Evolutionary conservation across 2,888 invertebrate species (phyloP), one percentile per base, ranked within the genome.

Genomic region (Volucella bombylans): DNA sequence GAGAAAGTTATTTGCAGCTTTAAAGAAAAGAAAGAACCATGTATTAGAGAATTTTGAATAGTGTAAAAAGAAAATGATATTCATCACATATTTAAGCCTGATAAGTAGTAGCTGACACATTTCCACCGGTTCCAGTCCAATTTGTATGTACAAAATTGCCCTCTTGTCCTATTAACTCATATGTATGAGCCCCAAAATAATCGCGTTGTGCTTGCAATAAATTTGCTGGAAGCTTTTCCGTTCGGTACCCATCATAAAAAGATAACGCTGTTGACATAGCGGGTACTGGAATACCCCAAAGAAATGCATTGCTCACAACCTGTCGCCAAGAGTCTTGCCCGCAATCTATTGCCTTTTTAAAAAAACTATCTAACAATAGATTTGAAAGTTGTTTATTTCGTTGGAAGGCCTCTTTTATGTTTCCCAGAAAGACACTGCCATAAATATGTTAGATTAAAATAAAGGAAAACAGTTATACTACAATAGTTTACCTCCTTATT

Each of bases 161-260:
- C 55, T 98, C 98, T 85, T 96, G 93, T 4, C 93, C 94, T 71
- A 97, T 92, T 71, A 98, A 92, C 92, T 99, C 99, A 90, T 99
- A 99, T 0, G 99, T 99, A 91, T 99, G 99, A 0, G 99, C 99
- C 1, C 99, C 99, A 90, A 99, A 99, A 91, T 98, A 99, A 92
- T 99, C 99, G 47, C 99, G 93, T 91, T 99, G 99, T 0, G 99
- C 98, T 94, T 99, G 99, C 77, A 99, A 93, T 77, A 99, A 93
- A 92, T 99, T 99, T 8, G 99, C 99, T 0, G 99, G 99, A 62
- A 99, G 93, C 68, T 94, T 93, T 50, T 94, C 95, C 1, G 96
- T 94, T 72, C 99, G 94, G 92, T 98, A 99, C 1, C 99, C 99
- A 92, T 99, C 99, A 91, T 97, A 99, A 93, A 99, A 99, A 14